Evolutionary conservation across 2,113 vertebrate species (phyloP).

Genomic region (Charina bottae): DNA sequence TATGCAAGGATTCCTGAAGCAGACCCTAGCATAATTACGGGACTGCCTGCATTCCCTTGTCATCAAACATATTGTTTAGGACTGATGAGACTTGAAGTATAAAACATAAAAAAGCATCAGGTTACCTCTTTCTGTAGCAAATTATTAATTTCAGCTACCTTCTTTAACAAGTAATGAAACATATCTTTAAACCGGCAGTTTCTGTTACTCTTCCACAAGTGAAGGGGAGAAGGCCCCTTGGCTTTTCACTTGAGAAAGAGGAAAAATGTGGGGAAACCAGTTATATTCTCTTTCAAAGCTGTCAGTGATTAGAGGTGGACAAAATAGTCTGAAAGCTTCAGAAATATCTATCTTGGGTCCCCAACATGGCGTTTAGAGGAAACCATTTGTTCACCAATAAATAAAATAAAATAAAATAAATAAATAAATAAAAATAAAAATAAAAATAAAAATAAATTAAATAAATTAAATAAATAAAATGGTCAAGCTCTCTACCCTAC

Average conservation of each 20-base stretch:
- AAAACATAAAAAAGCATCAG: not conserved
- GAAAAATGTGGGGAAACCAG: not conserved
- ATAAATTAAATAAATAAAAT: too few relatives aligned
- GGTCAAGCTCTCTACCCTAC: not conserved
- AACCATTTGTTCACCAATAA: not conserved
- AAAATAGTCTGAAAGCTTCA: not conserved
- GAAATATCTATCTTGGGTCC: not conserved
- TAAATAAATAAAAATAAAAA: too few relatives aligned
- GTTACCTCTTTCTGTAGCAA: not conserved
- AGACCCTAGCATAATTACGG: rapidly evolving
- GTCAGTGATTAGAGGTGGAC: not conserved
- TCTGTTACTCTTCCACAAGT: not conserved
- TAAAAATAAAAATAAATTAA: too few relatives aligned
- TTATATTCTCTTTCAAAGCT: not conserved
- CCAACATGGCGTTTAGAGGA: not conserved
- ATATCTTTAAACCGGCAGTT: not conserved
- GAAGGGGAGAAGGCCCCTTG: too few relatives aligned
- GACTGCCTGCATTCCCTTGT: not conserved
- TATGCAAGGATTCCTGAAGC: not conserved
- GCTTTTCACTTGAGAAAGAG: not conserved
- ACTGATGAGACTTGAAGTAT: not conserved
- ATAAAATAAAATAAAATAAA: too few relatives aligned
- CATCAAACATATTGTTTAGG: rapidly evolving
- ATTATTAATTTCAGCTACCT: not conserved
- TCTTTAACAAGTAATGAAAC: not conserved